Evolutionary conservation across 2,113 vertebrate species (phyloP), one percentile per base, ranked within the genome.

Genomic region (Callithrix jacchus): DNA sequence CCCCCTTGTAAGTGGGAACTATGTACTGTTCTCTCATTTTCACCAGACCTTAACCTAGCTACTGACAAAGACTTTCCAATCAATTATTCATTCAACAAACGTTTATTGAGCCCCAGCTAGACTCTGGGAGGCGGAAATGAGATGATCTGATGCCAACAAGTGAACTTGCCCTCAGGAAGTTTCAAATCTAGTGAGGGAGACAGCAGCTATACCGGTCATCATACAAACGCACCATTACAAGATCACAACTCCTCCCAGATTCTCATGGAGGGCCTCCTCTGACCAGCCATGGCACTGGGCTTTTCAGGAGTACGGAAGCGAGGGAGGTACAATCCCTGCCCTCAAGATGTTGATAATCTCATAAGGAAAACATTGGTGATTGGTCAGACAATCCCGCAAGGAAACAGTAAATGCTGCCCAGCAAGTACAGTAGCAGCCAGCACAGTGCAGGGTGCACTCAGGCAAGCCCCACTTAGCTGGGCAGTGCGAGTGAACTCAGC

Each of bases 81-180:
- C 71, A n/a, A 20, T 93, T 58, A 81, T 68, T 89, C 85, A 81
- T 20, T 74, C 56, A 54, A 64, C 71, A 85, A 79, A 80, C 32
- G 23, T 40, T 12, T 45, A 61, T n/a, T 5, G 16, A 30, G 81
- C 35, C 64, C 70, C 21, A 21, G 25, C 12, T 40, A 17, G 56
- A 68, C 58, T 76, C 37, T 9, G 5, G n/a, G 58, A 77, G 73
- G 40, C 42, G 21, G 77, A 84, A 40, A 61, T 23, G 35, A 68
- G 61, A 27, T 27, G 54, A 80, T 14, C 21, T 16, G 37, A 56
- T 2, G 27, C 47, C 42, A n/a, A 71, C 71, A 73, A 37, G 37
- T 18, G 37, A 12, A 23, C 61, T 5, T 66, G 35, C 58, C 61
- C 6, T n/a, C 61, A 37, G 52, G 80, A 58, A 83, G 32, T 32